Base-by-base conservation (phyloP, 92 coral and sea anemone genomes). In the Micromussa lordhowensis region DNA sequence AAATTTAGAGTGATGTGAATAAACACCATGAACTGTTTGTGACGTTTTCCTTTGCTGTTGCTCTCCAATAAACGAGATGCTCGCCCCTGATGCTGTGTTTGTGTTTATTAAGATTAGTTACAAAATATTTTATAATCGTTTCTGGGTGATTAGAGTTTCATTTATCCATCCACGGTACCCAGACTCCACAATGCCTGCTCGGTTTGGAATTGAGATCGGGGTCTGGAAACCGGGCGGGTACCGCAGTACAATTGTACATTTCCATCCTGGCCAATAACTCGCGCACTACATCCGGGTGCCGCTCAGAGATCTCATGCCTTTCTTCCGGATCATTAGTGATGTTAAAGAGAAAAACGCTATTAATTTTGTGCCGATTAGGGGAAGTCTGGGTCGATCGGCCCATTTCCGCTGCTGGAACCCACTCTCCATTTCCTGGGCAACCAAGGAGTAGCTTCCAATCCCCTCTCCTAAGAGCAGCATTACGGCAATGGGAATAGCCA, bases 371-470 rank as follows among this genome's bases (percentile, higher is more conserved):
- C 2, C 38, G 29, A 6, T 35, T 70, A 19, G 30, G 26, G 30
- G 85, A 58, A 7, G 74, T 35, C 55, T 49, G 70, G 58, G 54
- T 35, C 54, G 29, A 11, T 53, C 1, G 40, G 36, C 40, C 58
- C 54, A 71, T 69, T 80, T 87, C 90, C 14, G 85, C 40, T 18
- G 93, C 78, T 59, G 96, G 89, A 29, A 88, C 77, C 91, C 92
- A 91, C 55, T 85, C 79, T 9, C 93, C 91, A 48, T 85, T 85
- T 26, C 91, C 91, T 14, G 90, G 94, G 28, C 77, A 75, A 35
- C 91, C 91, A 35, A 85, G 66, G 58, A 94, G 85, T 35, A 94
- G 82, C 58, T 94, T 94, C 96, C 94, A 91, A 49, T 89, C 90
- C 16, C 94, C 93, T 34, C 55, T 75, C 26, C 93, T 89, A 15